A percentile compares a stretch with the other conserved stretches of the same genome.
Evolutionary conservation across 1,140 invertebrate species (phyloP).

Genomic region (Daktulosphaira vitifoliae): DNA sequence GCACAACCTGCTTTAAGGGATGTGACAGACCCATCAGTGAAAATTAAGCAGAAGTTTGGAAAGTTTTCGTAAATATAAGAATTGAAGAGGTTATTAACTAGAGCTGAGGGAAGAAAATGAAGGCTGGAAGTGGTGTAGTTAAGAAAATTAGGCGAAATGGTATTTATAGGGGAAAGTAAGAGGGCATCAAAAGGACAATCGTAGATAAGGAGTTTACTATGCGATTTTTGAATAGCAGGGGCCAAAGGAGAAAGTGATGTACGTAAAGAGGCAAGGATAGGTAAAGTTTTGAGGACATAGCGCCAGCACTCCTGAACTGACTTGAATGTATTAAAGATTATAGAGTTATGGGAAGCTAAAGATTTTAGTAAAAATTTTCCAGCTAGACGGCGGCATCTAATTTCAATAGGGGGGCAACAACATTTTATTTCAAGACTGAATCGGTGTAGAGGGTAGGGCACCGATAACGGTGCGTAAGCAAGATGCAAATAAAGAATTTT

Average conservation of each 20-base stretch:
- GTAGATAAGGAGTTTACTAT: not conserved
- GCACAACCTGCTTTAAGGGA: not conserved
- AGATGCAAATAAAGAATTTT: no score
- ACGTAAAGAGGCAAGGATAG: not conserved
- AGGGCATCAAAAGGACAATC: no score
- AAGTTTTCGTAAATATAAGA: not conserved
- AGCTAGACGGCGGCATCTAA: not conserved
- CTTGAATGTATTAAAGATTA: not conserved
- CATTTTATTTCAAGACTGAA: not conserved
- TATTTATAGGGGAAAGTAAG: not conserved
- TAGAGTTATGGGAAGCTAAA: not conserved
- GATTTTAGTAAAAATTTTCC: not conserved
- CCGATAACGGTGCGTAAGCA: no score
- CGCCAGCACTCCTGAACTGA: not conserved
- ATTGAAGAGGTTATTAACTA: not conserved
- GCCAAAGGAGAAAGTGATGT: not conserved
- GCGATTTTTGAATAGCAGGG: not conserved
- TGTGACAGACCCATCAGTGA: not conserved
- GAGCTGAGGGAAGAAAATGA: not conserved
- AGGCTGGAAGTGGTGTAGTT: not conserved
- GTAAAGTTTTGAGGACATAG: not conserved
- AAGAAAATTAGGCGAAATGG: not conserved
- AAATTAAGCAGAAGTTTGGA: not conserved
- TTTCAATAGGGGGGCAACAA: not conserved
- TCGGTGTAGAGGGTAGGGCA: no score